Conservation (phyloP, 2,113 vertebrate genomes). For the Plestiodon gilberti region DNA sequence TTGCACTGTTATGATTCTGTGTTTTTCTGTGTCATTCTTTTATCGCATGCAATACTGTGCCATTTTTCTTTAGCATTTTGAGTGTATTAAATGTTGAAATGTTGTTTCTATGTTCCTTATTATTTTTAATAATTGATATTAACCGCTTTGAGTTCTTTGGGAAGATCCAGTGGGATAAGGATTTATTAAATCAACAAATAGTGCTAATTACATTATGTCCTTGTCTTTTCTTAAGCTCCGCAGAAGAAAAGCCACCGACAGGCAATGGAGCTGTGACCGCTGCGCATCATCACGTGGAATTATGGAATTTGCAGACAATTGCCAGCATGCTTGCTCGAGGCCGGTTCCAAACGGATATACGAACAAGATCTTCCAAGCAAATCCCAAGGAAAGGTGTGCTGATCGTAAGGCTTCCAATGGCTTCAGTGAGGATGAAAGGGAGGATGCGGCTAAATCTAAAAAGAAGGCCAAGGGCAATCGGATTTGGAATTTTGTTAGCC, state of each 20-base stretch:
- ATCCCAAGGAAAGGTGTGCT: conserved; percentile 72
- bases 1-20: too few relatives aligned
- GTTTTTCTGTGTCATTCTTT: too few relatives aligned
- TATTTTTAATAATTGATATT: too few relatives aligned
- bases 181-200: not conserved
- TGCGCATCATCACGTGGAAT: conserved; percentile 43
- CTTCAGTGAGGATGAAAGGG: conserved; percentile 24
- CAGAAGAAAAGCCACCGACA: conserved; percentile 43
- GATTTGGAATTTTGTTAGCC: conserved; percentile 89
- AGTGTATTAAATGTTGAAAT: too few relatives aligned
- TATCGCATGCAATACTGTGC: too few relatives aligned
- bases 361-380: conserved; percentile 82
- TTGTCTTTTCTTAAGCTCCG: conserved; percentile 35
- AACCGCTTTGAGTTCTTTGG: too few relatives aligned
- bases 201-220: conserved; percentile 45
- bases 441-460: conserved; percentile 72
- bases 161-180: too few relatives aligned
- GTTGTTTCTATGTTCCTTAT: too few relatives aligned
- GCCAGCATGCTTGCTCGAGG: conserved; percentile 62
- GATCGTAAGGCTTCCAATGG: conserved; percentile 59
- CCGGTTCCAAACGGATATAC: conserved; percentile 82
- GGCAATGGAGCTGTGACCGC: conserved; percentile 51
- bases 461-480: conserved; percentile 77
- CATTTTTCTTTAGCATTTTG: too few relatives aligned
- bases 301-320: conserved; percentile 81